Conservation (phyloP, 2,888 invertebrate species). For the Drosophila stalkeri region DNA sequence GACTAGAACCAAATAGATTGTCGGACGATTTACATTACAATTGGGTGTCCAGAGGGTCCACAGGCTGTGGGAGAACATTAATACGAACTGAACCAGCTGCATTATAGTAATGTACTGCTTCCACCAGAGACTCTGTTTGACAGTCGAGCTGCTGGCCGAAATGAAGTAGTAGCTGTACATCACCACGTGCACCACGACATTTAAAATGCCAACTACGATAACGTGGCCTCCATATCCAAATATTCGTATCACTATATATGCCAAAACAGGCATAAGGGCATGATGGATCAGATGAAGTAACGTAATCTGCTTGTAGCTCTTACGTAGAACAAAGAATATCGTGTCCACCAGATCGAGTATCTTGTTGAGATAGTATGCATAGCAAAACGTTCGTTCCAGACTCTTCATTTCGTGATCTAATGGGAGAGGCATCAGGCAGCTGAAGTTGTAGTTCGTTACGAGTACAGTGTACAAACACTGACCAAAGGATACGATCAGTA, state of each 20-base stretch:
- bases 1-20: constrained; percentile 11
- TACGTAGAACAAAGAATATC: constrained; percentile 47
- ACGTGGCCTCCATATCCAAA: constrained; percentile 56
- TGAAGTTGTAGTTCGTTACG: neutral
- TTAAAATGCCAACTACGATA: constrained; percentile 33
- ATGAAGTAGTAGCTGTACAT: constrained; percentile 61
- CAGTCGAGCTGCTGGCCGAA: constrained; percentile 24
- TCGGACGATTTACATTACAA: constrained; percentile 17
- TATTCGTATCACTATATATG: constrained; percentile 26
- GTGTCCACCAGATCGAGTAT: constrained; percentile 58
- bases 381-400: constrained; percentile 40
- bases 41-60: constrained; percentile 39
- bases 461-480: constrained; percentile 5
- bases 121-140: constrained; percentile 39
- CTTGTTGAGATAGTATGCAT: constrained; percentile 53
- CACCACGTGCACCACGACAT: constrained; percentile 38
- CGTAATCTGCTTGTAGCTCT: constrained; percentile 48
- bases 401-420: constrained; percentile 36
- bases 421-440: constrained; percentile 17
- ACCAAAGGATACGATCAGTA: too few species aligned
- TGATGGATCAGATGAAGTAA: constrained; percentile 57
- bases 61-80: constrained; percentile 30
- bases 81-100: constrained; percentile 49
- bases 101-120: constrained; percentile 55
- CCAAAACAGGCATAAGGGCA: constrained; percentile 34